These are phyloP conservation scores for Anabacerthia variegaticeps DNA, from an alignment of 2,797 vertebrate genomes.

Conservation along the genomic window DNA sequence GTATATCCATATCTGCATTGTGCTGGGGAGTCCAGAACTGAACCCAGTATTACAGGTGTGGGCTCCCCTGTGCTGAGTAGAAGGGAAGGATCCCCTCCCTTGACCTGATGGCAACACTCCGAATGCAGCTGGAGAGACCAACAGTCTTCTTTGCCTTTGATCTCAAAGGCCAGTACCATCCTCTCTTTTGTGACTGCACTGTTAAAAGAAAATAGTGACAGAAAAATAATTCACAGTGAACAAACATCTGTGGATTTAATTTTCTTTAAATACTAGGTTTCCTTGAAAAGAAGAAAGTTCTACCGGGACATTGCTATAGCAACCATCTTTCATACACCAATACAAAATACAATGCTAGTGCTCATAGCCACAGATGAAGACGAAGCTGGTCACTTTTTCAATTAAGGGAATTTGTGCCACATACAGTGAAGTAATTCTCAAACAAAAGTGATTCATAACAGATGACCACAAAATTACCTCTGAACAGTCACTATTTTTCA, in stretches of 20 bases:
- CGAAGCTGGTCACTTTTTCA: background rate
- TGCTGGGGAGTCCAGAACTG: background rate
- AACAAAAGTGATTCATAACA: background rate
- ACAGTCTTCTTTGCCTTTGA: background rate
- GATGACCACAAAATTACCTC: background rate
- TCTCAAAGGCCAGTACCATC: background rate
- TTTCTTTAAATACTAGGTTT: background rate
- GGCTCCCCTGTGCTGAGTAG: accelerated
- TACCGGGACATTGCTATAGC: background rate
- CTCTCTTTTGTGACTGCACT: background rate
- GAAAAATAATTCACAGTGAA: background rate
- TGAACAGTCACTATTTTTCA: background rate
- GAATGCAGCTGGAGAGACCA: accelerated
- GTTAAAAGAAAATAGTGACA: accelerated
- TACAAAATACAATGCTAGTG: background rate
- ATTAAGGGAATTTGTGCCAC: background rate
- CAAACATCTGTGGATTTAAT: background rate
- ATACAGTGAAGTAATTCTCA: background rate
- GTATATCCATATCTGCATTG: too few species aligned
- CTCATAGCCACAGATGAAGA: background rate
- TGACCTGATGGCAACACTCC: background rate
- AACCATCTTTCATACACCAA: background rate
- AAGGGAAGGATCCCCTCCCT: background rate
- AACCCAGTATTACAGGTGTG: background rate
- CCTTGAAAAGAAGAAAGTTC: background rate